Evolutionary conservation across 2,888 invertebrate genomes (phyloP).

Genomic region (Alviniconcha strummeri): DNA sequence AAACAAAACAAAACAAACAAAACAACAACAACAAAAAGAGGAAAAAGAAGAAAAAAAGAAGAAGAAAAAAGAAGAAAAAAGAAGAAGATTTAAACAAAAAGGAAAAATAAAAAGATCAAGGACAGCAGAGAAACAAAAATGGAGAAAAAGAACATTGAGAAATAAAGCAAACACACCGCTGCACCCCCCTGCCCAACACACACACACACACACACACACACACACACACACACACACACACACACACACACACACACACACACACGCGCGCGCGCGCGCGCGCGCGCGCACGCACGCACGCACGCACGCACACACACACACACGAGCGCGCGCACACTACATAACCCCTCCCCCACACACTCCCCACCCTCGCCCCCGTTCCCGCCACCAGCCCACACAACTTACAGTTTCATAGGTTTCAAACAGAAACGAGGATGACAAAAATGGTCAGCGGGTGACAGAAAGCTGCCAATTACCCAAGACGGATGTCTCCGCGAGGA

Average conservation of each 20-base stretch:
- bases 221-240: neutral
- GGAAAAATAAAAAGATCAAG: no score
- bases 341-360: neutral
- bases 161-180: no score
- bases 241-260: slow-evolving; percentile 13
- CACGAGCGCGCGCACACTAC: neutral
- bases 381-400: no score
- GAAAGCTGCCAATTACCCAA: neutral
- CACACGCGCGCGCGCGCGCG: neutral
- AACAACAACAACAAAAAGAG: no score
- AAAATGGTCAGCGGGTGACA: neutral
- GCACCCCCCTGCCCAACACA: no score
- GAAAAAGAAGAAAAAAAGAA: no score
- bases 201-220: neutral
- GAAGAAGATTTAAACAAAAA: no score
- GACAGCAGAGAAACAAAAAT: no score
- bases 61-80: no score
- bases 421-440: neutral
- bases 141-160: no score
- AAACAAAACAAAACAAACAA: no score
- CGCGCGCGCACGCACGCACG: neutral
- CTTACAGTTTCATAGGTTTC: neutral
- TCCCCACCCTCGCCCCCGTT: neutral
- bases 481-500: no score
- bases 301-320: neutral